These are phyloP conservation scores for Helicoverpa zea DNA, from an alignment of 1,140 invertebrate genomes.

Conservation along the genomic window DNA sequence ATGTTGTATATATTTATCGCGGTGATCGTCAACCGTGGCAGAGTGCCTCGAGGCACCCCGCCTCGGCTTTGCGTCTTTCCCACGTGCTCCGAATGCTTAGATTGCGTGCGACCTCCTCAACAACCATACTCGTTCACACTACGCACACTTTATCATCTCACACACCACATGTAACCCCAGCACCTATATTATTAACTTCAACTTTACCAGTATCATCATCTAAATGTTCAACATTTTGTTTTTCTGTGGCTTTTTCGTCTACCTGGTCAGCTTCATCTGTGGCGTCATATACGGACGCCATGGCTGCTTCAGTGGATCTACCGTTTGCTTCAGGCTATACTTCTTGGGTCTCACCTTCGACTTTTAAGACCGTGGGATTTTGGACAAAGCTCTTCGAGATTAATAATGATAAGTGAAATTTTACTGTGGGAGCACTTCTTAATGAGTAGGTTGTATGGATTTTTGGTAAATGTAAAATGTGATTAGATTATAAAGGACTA, in stretches of 20 bases:
- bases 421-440: constrained; percentile 27
- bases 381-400: constrained; percentile 59
- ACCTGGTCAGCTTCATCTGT: constrained; percentile 62
- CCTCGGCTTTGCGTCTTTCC: constrained; percentile 75
- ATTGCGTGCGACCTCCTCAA: constrained; percentile 83
- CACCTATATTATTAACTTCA: constrained; percentile 44
- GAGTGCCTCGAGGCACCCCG: constrained; percentile 76
- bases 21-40: constrained; percentile 83
- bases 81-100: constrained; percentile 83
- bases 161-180: constrained; percentile 54
- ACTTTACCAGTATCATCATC: constrained; percentile 61
- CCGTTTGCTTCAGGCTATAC: constrained; percentile 83
- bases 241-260: constrained; percentile 57
- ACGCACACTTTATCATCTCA: constrained; percentile 59
- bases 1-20: constrained; percentile 84
- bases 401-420: constrained; percentile 65
- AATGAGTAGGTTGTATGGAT: neutral
- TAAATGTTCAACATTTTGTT: constrained; percentile 51
- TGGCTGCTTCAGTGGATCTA: constrained; percentile 82
- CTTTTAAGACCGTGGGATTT: constrained; percentile 82
- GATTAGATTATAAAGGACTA: no score
- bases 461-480: no score
- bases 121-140: constrained; percentile 66
- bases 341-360: constrained; percentile 78
- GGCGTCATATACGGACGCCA: constrained; percentile 64